Base-by-base conservation (phyloP, 2,113 vertebrate species). In the Cynopterus brachyotis region DNA sequence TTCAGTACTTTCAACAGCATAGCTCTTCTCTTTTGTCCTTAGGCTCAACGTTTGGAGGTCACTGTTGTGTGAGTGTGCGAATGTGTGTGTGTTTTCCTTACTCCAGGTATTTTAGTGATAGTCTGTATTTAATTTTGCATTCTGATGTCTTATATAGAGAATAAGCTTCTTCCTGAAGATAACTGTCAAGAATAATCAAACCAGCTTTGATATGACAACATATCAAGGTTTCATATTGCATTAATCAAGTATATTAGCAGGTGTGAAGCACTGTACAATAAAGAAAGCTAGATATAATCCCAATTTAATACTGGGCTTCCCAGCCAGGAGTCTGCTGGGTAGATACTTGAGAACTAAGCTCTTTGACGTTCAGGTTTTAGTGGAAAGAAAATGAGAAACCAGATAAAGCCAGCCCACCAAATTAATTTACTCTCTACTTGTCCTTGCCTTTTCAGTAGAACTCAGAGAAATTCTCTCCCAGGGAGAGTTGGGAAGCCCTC, bases 51-150 rank as follows among this genome's bases (percentile, higher is more conserved):
- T 24, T 47, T 64, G 57, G 60, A 47, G 70, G 30, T 42, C n/a
- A n/a, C n/a, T n/a, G n/a, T n/a, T 47, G 19, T 40, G 4, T 66
- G 67, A 13, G 0, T 26, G 64, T 55, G 62, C 67, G 47, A 50
- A 13, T 53, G 4, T 73, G 67, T 24, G 0, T 32, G 64, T 60
- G 57, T 85, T 53, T 32, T 47, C 11, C 53, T 95, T 85, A 82
- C 93, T 97, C 97, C 91, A 96, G 96, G 96, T 96, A 96, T 97
- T 98, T 98, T 96, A 96, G 96, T 98, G 95, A 97, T 59, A 45
- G 80, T 96, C 95, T 97, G 19, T 53, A 42, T 97, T 97, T 96
- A 83, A 95, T 91, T 97, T 83, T 97, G 91, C 88, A 96, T 96
- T 90, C 87, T 92, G 94, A 95, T 96, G 93, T 96, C 95, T 98